Evolutionary conservation across 2,113 vertebrate genomes (phyloP).

Genomic region (Eleginops maclovinus): DNA sequence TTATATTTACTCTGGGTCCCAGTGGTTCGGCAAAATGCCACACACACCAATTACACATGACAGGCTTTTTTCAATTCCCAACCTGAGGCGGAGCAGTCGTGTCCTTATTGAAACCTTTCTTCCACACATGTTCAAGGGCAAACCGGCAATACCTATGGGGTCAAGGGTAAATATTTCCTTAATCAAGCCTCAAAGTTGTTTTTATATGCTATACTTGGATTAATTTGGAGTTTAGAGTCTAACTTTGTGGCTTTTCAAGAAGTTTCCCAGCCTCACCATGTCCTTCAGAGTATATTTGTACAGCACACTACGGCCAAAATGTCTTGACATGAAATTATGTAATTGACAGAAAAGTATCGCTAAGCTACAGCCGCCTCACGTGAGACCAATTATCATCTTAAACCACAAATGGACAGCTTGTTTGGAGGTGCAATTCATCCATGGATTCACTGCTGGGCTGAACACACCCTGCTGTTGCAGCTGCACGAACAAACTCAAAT

Average conservation of each 20-base stretch:
- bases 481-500: slow-evolving; percentile 18
- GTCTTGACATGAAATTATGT: slow-evolving; percentile 24
- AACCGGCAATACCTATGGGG: slow-evolving; percentile 5
- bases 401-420: slow-evolving; percentile 50
- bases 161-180: slow-evolving; percentile 1
- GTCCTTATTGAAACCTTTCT: slow-evolving; percentile 47
- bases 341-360: slow-evolving; percentile 52
- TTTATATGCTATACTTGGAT: neutral
- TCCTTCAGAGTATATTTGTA: slow-evolving; percentile 29
- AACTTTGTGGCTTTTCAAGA: neutral
- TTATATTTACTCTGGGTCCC: slow-evolving; percentile 76
- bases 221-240: neutral
- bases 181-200: neutral
- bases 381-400: slow-evolving; percentile 61
- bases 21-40: slow-evolving; percentile 59
- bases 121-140: slow-evolving; percentile 50
- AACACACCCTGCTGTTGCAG: slow-evolving; percentile 28
- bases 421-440: slow-evolving; percentile 32
- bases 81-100: slow-evolving; percentile 40
- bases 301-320: slow-evolving; percentile 12
- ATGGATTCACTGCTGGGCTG: slow-evolving; percentile 35
- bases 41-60: slow-evolving; percentile 75
- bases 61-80: slow-evolving; percentile 63
- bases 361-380: slow-evolving; percentile 38
- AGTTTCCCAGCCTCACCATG: neutral